Evolutionary conservation across 2,888 invertebrate species (phyloP).

Genomic region (Drosophila helvetica): DNA sequence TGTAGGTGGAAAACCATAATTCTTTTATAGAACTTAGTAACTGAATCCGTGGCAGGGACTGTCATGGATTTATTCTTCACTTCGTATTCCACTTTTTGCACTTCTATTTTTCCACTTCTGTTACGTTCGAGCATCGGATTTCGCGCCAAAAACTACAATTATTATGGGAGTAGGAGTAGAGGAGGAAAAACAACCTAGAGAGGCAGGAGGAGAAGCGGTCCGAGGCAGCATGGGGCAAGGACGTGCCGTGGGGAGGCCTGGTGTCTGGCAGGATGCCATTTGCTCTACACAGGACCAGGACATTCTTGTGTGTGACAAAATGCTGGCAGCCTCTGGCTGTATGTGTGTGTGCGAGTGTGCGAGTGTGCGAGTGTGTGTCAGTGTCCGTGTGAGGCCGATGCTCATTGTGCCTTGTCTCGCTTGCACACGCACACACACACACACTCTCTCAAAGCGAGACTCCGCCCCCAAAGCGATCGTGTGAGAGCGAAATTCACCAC

Average conservation of each 20-base stretch:
- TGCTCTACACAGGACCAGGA: conserved; percentile 19
- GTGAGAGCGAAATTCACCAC: conserved; percentile 64
- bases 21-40: no score
- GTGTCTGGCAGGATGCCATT: neutral
- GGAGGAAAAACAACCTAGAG: neutral
- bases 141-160: conserved; percentile 39
- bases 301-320: conserved; percentile 57
- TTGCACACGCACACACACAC: conserved; percentile 35
- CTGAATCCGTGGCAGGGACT: neutral
- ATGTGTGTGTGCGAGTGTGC: neutral
- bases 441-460: conserved; percentile 33
- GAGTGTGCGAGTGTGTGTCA: no score
- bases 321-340: conserved; percentile 36
- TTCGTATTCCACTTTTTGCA: no score
- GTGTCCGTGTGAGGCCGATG: conserved; percentile 17
- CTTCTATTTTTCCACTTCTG: neutral
- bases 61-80: neutral
- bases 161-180: neutral
- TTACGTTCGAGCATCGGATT: conserved; percentile 19
- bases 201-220: neutral
- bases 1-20: no score
- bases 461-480: conserved; percentile 74
- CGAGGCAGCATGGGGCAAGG: conserved; percentile 1
- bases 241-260: conserved; percentile 3
- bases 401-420: conserved; percentile 50